Base-by-base conservation (phyloP, 2,888 invertebrate genomes). In the Philereme transversata region DNA sequence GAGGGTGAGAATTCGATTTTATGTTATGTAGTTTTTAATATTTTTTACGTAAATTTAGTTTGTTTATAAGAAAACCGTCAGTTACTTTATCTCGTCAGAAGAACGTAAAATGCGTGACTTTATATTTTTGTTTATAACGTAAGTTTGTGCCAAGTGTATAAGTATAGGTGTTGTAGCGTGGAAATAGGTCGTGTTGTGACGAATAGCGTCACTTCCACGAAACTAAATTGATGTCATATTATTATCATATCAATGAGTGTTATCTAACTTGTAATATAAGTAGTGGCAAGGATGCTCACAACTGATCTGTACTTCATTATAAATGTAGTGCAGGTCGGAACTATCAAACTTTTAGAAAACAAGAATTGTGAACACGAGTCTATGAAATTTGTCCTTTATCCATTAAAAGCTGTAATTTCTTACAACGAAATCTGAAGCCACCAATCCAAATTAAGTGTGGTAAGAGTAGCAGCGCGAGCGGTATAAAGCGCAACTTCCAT, bases 11-110 rank as follows among this genome's bases (percentile, higher is more conserved):
- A 84, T 86, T 88, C 86, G 82, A 83, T 75, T 84, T 90, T 89
- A 87, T 88, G 85, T 90, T 63, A 63, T 63, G 63, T 89, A 90
- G 89, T 85, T 87, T 88, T 90, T 88, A 85, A 88, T 90, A 87
- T 81, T 88, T 80, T 88, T 87, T 89, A 89, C 80, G 74, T 87
- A 81, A 81, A 75, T 75, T 71, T 86, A 87, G 85, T 77, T 85
- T 85, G 79, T 75, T 82, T 74, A 10, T 87, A 84, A 87, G 84
- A 74, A 77, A 86, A 65, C 81, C 78, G 63, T 81, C 83, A 78
- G 78, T 85, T 86, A 81, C 73, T 82, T 79, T 78, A 65, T 77
- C 71, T 80, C 73, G 80, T 78, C 75, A 75, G 69, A 62, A 65
- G 60, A 54, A 67, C 72, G 72, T 74, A 73, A 75, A 70, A 69